Conservation (phyloP, 2,797 vertebrate genomes). For the Babyrousa celebensis region DNA sequence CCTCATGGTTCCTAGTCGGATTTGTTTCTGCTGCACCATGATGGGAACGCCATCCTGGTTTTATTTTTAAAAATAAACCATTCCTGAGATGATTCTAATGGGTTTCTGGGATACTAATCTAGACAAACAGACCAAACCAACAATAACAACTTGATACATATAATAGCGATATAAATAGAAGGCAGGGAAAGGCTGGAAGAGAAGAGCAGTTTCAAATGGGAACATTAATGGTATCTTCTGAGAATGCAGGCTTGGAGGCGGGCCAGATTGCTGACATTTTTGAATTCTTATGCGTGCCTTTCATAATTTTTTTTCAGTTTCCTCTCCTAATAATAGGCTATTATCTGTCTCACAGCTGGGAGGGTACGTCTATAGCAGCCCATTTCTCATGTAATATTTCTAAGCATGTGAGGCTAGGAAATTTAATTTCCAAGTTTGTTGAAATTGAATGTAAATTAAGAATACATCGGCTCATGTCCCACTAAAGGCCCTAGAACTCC, state of each 20-base stretch:
- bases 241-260: conserved; percentile 19
- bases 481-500: neutral
- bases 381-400: conserved; percentile 45
- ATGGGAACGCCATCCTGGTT: too few species aligned
- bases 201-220: neutral
- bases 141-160: neutral
- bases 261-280: neutral
- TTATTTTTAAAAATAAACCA: neutral
- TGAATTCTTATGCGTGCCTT: neutral
- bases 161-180: conserved; percentile 13
- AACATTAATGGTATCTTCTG: neutral
- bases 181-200: neutral
- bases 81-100: neutral
- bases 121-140: neutral
- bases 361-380: neutral
- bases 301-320: neutral
- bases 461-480: conserved; percentile 22
- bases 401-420: conserved; percentile 47
- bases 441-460: conserved; percentile 56
- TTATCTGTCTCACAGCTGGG: neutral
- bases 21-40: too few species aligned
- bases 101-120: neutral
- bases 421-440: conserved; percentile 55
- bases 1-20: too few species aligned
- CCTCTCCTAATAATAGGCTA: neutral